Evolutionary conservation across 1,140 invertebrate genomes (phyloP), one percentile per base, ranked within the genome.

Genomic region (Lucilia cuprina): DNA sequence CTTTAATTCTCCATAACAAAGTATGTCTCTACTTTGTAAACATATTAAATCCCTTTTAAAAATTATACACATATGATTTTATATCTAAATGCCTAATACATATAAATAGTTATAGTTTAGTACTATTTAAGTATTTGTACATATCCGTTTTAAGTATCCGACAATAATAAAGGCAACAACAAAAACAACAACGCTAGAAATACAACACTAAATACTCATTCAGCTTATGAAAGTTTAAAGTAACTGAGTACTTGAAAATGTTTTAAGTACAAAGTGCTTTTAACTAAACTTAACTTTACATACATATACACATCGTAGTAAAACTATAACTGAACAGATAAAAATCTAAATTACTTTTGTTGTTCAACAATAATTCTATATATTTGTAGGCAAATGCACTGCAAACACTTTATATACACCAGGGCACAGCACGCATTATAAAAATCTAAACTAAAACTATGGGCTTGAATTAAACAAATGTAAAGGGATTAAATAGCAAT

Each of bases 341-440:
- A 47, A 49, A 80, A 80, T 80, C 77, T 80, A 80, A 80, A 80
- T 80, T 80, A 80, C 77, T 80, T 80, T 80, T 80, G 77, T 80
- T 80, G 77, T 80, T 80, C 19, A 80, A 80, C 77, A 80, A 80
- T 80, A 80, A 80, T 80, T 80, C 25, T 80, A 80, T 80, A 49
- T 70, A n/a, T n/a, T 80, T 80, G 77, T 25, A 80, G 25, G 77
- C 77, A 80, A 80, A 80, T 70, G 65, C 8, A 21, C n/a, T 21
- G 19, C 19, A 70, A 65, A 12, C 4, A 4, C 10, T 55, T 7
- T 14, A 14, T 14, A 60, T 1, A 60, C 55, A 60, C 3, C n/a
- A n/a, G n/a, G n/a, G n/a, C n/a, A n/a, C n/a, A n/a, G n/a, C n/a
- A 41, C 13, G 55, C 55, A 60, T 60, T n/a, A n/a, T n/a, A 60